Conservation (phyloP, 2,888 invertebrate species). For the Hirtodrosophila cameraria region DNA sequence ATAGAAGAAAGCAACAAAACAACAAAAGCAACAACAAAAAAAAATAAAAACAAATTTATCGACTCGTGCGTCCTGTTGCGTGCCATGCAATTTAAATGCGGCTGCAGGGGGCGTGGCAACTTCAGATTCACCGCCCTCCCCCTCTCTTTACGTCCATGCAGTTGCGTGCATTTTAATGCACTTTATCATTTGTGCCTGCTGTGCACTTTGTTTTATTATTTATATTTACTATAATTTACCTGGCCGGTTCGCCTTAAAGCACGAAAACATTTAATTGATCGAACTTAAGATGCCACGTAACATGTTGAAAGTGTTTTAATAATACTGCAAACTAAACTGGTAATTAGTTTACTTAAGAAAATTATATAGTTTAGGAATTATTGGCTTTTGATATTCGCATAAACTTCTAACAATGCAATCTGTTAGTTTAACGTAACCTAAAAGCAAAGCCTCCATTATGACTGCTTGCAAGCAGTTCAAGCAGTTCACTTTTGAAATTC, state of each 20-base stretch:
- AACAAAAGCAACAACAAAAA: constrained; percentile 2
- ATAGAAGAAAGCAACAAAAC: constrained; percentile 42
- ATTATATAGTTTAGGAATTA: too few relatives aligned
- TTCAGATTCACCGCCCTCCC: constrained; percentile 3
- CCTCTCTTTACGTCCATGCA: constrained; percentile 7
- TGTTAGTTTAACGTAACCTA: too few relatives aligned
- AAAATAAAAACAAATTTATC: constrained; percentile 63
- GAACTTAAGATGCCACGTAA: constrained; percentile 12
- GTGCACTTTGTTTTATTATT: constrained; percentile 76
- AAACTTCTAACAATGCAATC: too few relatives aligned
- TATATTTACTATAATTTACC: constrained; percentile 75
- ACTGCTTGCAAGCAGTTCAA: too few relatives aligned
- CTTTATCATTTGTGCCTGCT: constrained; percentile 67
- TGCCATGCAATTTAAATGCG: constrained; percentile 73
- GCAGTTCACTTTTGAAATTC: too few relatives aligned
- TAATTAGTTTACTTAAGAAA: too few relatives aligned
- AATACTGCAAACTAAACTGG: background rate
- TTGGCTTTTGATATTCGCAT: too few relatives aligned
- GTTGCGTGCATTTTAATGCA: constrained; percentile 75
- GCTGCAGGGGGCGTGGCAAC: constrained; percentile 55
- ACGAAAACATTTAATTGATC: background rate
- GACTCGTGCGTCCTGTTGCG: constrained; percentile 78
- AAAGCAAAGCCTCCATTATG: too few relatives aligned
- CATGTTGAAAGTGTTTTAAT: background rate
- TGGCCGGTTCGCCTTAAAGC: constrained; percentile 36